A percentile compares a stretch with the other conserved stretches of the same genome.
Conservation (phyloP, 2,113 vertebrate species). For the Hippoglossus stenolepis region DNA sequence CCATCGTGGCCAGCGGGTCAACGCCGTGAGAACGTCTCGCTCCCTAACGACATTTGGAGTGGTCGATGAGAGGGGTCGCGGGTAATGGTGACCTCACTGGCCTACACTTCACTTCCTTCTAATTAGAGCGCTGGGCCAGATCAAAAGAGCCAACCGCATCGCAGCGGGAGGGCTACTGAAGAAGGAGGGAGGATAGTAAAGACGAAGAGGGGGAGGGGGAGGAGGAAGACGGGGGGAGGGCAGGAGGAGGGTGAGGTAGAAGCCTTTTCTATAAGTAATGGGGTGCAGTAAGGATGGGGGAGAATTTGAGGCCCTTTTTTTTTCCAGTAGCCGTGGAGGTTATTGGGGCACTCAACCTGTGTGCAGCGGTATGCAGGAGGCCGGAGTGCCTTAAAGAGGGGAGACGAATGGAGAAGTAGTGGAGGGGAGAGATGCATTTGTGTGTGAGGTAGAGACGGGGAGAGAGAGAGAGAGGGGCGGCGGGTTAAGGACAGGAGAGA, state of each 20-base stretch:
- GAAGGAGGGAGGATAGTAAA: constrained; percentile 81
- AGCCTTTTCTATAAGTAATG: constrained; percentile 72
- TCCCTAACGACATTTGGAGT: constrained; percentile 89
- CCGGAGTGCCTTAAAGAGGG: constrained; percentile 47
- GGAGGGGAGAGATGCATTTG: constrained; percentile 50
- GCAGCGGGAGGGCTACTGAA: constrained; percentile 91
- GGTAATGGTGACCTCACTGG: constrained; percentile 92
- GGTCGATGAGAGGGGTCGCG: constrained; percentile 89
- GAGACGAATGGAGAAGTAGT: constrained; percentile 35
- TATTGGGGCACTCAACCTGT: constrained; percentile 68
- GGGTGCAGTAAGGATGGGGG: constrained; percentile 54
- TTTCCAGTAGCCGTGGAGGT: constrained; percentile 71
- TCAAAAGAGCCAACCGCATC: constrained; percentile 90
- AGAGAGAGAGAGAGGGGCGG: background rate
- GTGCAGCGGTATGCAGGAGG: constrained; percentile 55
- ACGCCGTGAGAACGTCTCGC: constrained; percentile 88
- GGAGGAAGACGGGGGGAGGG: constrained; percentile 51
- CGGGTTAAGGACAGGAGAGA: constrained; percentile 43
- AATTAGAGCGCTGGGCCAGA: constrained; percentile 94
- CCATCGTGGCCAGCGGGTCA: constrained; percentile 70
- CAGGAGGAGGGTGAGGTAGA: constrained; percentile 45
- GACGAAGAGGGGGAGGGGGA: constrained; percentile 57
- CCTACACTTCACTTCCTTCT: constrained; percentile 98
- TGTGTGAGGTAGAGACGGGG: constrained; percentile 16
- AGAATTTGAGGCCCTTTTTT: constrained; percentile 18